Evolutionary conservation across 30 jellyfish, hydroid and myxozoan species (phyloP), one percentile per base, ranked within the genome.

Genomic region (Rhopilema esculentum): DNA sequence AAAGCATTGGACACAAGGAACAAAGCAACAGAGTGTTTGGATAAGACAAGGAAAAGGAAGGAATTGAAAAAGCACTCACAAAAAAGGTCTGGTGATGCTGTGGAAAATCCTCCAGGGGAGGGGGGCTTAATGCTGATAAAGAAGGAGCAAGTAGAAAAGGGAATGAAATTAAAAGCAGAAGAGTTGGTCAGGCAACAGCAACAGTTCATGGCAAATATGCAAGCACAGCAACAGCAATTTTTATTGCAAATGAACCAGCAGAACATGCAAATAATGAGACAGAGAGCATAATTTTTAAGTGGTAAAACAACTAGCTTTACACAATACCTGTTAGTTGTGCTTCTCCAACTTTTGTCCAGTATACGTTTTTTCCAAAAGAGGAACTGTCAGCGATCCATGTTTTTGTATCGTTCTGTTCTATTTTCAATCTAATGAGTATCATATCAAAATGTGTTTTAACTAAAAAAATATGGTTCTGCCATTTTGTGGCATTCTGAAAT

Each of bases 201-300:
- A 79, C 64, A 79, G 28, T 79, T 79, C 40, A 79, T 79, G 89
- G 89, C 79, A 61, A 28, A 79, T 62, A 79, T 79, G 89, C 88
- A 77, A 77, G 88, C 88, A 53, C 88, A 77, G 88, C 88, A 77
- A 29, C 88, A 77, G 88, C 88, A 77, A 25, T 50, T 77, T 50
- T 79, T 79, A 28, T 62, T 79, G 65, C 80, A 64, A 49, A 80
- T 63, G 90, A 64, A 80, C 53, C 90, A 80, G 76, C 90, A 80
- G 49, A 80, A 80, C 12, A 65, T 80, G 79, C 90, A 65, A 49
- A 25, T 63, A 30, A 9, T 63, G 72, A 31, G 67, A 33, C 90
- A 63, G 49, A 63, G 66, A 15, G 82, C 72, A 27, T 81, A 80
- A 66, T 15, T 79, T 15, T 79, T 79, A 28, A 30, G 23, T 15